Evolutionary conservation across 1,140 invertebrate genomes (phyloP).

Genomic region (Helicorthomorpha holstii): DNA sequence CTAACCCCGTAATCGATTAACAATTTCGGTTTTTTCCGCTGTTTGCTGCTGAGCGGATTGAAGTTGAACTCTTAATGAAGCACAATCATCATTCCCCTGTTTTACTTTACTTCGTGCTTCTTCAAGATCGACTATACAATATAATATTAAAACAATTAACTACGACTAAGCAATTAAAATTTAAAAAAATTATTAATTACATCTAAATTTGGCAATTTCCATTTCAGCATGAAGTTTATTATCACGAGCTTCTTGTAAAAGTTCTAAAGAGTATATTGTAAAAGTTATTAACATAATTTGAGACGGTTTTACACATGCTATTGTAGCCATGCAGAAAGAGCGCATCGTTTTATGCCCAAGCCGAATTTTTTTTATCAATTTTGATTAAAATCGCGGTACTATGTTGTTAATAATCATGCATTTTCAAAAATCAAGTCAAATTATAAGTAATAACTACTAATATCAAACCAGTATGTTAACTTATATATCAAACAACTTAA

Average conservation of each 20-base stretch:
- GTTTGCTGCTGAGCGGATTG: constrained; percentile 21
- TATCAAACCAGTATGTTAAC: too few species aligned
- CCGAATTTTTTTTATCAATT: too few species aligned
- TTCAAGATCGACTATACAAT: constrained; percentile 13
- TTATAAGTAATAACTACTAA: too few species aligned
- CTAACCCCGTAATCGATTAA: constrained; percentile 19
- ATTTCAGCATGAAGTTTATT: constrained; percentile 15
- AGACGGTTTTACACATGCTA: too few species aligned
- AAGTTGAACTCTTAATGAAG: constrained; percentile 21
- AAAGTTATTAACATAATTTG: too few species aligned
- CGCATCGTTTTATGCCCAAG: too few species aligned
- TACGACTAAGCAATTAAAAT: neutral
- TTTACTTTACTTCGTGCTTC: constrained; percentile 22
- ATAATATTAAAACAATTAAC: constrained; percentile 10
- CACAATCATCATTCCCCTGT: constrained; percentile 23
- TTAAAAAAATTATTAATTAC: constrained; percentile 12
- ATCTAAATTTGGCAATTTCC: constrained; percentile 23
- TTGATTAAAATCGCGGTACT: too few species aligned
- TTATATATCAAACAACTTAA: too few species aligned
- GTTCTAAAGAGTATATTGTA: constrained; percentile 13
- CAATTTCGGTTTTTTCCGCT: constrained; percentile 21
- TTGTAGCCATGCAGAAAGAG: too few species aligned
- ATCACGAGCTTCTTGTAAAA: constrained; percentile 14
- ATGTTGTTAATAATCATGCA: too few species aligned
- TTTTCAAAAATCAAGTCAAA: too few species aligned